Base-by-base conservation (phyloP, 2,888 invertebrate genomes). In the Camptogramma bilineatum region DNA sequence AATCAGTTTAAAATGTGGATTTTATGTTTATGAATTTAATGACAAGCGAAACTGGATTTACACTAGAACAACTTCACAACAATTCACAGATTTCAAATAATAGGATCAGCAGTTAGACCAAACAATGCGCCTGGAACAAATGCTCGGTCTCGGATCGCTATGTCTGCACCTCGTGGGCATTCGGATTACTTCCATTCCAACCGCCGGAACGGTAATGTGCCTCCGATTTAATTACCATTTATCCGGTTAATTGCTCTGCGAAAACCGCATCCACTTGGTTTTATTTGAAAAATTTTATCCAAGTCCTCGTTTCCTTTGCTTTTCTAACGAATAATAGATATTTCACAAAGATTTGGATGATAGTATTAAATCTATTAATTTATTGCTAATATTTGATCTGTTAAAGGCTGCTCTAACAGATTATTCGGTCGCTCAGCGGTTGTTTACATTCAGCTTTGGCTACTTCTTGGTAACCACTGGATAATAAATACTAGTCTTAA, bases 181-280 rank as follows among this genome's bases (percentile, higher is more conserved):
- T 62, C 53, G 68, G 69, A 72, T 70, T 70, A 68, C 61, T 66
- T 64, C 68, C 70, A 68, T 71, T 68, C 68, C 60, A 52, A 56
- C 68, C 73, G 72, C 68, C 72, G 73, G 77, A 75, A 67, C 67
- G 58, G 72, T 72, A 73, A 73, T 70, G 71, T 73, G 73, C 72
- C 75, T 63, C 75, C 73, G 75, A 79, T 81, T 79, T 82, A 81
- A 83, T 82, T 80, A 81, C 77, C 78, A 72, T 73, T 73, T 73
- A 72, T 75, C 73, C 74, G 70, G 72, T 72, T 75, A 75, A 73
- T 75, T 73, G 73, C 71, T 61, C 68, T 70, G 70, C 67, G 68
- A 63, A 68, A 72, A 66, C 75, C 71, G 73, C 78, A 75, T 72
- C 77, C 72, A 80, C 76, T 79, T 76, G 71, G 62, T 71, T 69